phyloP scores from a whole-genome alignment of 2,797 vertebrate species.

The Petrocephalus schoutedeni region DNA sequence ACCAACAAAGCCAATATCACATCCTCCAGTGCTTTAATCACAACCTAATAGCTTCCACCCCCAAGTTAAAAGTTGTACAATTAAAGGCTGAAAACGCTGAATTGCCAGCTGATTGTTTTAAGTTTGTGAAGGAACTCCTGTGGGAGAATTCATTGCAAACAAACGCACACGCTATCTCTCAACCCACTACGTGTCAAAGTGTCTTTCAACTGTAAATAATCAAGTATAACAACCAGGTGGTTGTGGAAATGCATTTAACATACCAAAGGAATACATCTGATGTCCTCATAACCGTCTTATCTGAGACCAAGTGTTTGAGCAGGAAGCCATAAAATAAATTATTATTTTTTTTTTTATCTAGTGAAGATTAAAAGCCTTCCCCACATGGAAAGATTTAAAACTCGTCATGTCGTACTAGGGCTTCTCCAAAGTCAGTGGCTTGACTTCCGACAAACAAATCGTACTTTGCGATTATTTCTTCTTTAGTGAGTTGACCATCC shows the following conservation, averaged over 20 bases:
- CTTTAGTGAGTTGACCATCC: slow-evolving; percentile 78
- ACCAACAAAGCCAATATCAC: not conserved
- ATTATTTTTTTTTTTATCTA: slow-evolving; percentile 40
- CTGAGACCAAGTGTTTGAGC: slow-evolving; percentile 52
- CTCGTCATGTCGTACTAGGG: slow-evolving; percentile 82
- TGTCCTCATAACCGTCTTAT: slow-evolving; percentile 44
- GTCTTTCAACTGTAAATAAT: slow-evolving; percentile 16
- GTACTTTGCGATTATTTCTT: slow-evolving; percentile 82
- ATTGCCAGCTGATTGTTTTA: not conserved
- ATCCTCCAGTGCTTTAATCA: not conserved
- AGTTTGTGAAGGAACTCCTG: not conserved
- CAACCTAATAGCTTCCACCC: not conserved
- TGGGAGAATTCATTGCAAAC: slow-evolving; percentile 1
- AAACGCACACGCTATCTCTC: not conserved
- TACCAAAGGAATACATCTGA: slow-evolving; percentile 21
- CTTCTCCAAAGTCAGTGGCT: slow-evolving; percentile 87
- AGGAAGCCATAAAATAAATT: slow-evolving; percentile 67
- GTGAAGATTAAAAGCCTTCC: slow-evolving; percentile 35
- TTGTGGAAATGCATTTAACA: slow-evolving; percentile 13
- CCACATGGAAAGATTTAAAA: slow-evolving; percentile 56
- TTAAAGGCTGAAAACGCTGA: not conserved
- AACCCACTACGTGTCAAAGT: slow-evolving; percentile 17
- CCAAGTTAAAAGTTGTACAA: not conserved
- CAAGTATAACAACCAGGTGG: slow-evolving; percentile 21
- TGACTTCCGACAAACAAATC: slow-evolving; percentile 91